Evolutionary conservation across 2,888 invertebrate species (phyloP).

Genomic region (Melieria omissa): DNA sequence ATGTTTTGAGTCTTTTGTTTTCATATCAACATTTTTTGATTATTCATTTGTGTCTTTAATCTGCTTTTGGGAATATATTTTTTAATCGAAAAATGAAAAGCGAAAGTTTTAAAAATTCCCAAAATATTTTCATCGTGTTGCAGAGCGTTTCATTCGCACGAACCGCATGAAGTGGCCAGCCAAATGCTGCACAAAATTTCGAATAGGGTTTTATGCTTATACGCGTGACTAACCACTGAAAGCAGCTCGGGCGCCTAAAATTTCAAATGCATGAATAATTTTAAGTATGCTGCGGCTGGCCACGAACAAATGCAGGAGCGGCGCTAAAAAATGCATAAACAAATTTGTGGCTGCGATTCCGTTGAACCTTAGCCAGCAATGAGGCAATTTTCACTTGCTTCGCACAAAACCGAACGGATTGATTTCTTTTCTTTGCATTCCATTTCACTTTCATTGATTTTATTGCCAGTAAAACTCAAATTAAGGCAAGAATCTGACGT

Average conservation of each 20-base stretch:
- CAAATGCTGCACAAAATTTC: neutral
- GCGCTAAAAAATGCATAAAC: too few species aligned
- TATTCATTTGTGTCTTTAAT: neutral
- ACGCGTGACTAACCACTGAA: neutral
- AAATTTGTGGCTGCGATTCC: too few species aligned
- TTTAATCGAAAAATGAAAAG: neutral
- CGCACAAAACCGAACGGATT: too few species aligned
- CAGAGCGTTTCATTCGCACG: too few species aligned
- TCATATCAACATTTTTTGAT: neutral
- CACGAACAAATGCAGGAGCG: too few species aligned
- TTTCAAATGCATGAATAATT: too few species aligned
- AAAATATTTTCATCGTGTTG: too few species aligned
- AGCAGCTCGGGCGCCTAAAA: too few species aligned
- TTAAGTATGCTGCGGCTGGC: too few species aligned
- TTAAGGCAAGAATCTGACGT: constrained; percentile 5
- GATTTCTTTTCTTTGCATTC: too few species aligned
- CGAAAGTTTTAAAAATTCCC: neutral
- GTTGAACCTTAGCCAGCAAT: too few species aligned
- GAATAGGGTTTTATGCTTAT: constrained; percentile 1
- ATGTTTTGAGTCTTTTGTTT: neutral
- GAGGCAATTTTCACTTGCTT: too few species aligned
- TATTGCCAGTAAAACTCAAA: neutral
- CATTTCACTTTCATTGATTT: neutral
- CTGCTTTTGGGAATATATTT: neutral
- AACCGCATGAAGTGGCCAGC: neutral